Conservation (phyloP, 1,140 invertebrate species). For the Reticulitermes speratus region DNA sequence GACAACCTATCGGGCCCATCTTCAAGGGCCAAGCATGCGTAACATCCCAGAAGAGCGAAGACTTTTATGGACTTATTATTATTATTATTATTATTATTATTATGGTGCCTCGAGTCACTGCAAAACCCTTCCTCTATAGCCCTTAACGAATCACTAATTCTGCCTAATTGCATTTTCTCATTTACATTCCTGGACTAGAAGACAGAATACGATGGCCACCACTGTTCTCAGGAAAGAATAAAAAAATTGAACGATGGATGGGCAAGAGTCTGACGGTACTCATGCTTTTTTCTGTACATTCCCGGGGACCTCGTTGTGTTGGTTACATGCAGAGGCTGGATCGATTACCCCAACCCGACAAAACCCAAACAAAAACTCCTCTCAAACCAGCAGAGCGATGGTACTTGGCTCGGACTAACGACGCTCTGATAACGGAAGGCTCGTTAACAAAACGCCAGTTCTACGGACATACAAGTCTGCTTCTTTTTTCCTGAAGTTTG, state of each 20-base stretch:
- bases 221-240: too few species aligned
- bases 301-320: not conserved
- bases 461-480: too few species aligned
- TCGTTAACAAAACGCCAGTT: not conserved
- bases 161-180: too few species aligned
- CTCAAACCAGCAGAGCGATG: not conserved
- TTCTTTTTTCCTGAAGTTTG: too few species aligned
- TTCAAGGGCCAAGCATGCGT: too few species aligned
- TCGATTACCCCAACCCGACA: not conserved
- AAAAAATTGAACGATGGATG: not conserved
- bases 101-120: too few species aligned
- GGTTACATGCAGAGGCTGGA: conserved; percentile 3
- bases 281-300: not conserved
- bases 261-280: not conserved
- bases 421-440: not conserved
- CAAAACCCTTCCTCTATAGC: too few species aligned
- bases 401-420: not conserved
- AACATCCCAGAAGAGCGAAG: too few species aligned
- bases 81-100: too few species aligned
- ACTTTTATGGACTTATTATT: too few species aligned
- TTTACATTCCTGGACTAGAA: not conserved
- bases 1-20: too few species aligned
- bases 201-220: not conserved
- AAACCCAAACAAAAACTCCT: conserved; percentile 13
- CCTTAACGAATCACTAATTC: too few species aligned